Evolutionary conservation across 2,797 vertebrate genomes (phyloP).

Genomic region (Diglossa cyanea): DNA sequence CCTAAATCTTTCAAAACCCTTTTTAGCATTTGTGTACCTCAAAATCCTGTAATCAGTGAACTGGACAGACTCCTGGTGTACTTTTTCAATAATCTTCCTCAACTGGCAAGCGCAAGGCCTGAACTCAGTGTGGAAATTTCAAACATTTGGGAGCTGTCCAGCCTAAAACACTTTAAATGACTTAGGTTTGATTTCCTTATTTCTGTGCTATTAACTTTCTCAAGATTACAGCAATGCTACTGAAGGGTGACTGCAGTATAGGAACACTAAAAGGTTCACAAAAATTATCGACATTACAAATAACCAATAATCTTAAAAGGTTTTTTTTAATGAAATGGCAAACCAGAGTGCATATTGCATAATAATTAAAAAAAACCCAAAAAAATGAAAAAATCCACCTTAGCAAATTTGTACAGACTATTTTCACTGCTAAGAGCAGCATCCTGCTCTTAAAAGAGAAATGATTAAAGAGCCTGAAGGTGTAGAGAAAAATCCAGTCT

Average conservation of each 20-base stretch:
- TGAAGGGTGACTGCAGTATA: background rate
- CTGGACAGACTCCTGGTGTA: background rate
- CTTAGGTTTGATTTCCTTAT: too few species aligned
- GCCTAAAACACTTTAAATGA: background rate
- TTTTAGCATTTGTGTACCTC: background rate
- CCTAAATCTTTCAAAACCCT: background rate
- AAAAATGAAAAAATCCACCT: background rate
- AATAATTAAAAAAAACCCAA: fast-evolving
- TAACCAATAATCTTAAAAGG: background rate
- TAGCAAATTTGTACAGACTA: background rate
- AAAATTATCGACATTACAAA: background rate
- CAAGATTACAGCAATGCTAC: background rate
- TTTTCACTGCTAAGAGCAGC: background rate
- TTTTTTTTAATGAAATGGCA: background rate
- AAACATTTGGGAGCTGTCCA: background rate
- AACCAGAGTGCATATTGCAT: fast-evolving
- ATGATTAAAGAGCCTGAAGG: background rate
- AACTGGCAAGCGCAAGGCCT: background rate
- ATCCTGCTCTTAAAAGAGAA: background rate
- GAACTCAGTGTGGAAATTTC: background rate
- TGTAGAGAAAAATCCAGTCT: background rate
- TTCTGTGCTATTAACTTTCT: background rate
- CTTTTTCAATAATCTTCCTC: background rate
- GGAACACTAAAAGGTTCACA: background rate
- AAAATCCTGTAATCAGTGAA: background rate